Percentiles rank a stretch among this genome's conserved stretches.
Conservation (phyloP, 2,113 vertebrate species). For the Lichenostomus cassidix region DNA sequence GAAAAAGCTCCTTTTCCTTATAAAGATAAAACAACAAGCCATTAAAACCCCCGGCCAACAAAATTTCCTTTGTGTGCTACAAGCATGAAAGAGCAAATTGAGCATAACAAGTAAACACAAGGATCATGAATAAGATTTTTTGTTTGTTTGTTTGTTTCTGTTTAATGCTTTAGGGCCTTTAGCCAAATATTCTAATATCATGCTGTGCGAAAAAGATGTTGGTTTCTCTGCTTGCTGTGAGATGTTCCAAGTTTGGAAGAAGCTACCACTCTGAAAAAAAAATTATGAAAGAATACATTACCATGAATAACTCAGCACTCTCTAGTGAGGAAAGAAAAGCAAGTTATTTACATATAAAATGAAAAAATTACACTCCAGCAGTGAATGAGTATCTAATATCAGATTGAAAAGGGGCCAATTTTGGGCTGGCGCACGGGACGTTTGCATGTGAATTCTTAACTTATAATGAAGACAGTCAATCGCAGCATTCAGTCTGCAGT, state of each 20-base stretch:
- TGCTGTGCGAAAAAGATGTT: constrained; percentile 57
- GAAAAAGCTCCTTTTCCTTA: background rate
- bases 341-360: constrained; percentile 43
- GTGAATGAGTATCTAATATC: background rate
- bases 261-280: background rate
- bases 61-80: background rate
- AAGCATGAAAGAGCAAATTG: constrained; percentile 26
- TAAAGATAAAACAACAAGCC: background rate
- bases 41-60: background rate
- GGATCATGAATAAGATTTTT: background rate
- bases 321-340: constrained; percentile 5
- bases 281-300: background rate
- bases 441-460: background rate
- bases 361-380: background rate
- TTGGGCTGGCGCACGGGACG: background rate
- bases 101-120: constrained; percentile 21
- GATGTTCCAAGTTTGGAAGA: constrained; percentile 48
- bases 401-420: background rate
- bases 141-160: constrained; percentile 7
- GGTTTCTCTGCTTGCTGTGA: constrained; percentile 42
- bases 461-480: background rate
- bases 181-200: constrained; percentile 47
- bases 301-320: background rate
- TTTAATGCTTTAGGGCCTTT: constrained; percentile 27
- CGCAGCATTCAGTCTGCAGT: background rate